Base-by-base conservation (phyloP, 2,113 vertebrate species). In the Pandion haliaetus region DNA sequence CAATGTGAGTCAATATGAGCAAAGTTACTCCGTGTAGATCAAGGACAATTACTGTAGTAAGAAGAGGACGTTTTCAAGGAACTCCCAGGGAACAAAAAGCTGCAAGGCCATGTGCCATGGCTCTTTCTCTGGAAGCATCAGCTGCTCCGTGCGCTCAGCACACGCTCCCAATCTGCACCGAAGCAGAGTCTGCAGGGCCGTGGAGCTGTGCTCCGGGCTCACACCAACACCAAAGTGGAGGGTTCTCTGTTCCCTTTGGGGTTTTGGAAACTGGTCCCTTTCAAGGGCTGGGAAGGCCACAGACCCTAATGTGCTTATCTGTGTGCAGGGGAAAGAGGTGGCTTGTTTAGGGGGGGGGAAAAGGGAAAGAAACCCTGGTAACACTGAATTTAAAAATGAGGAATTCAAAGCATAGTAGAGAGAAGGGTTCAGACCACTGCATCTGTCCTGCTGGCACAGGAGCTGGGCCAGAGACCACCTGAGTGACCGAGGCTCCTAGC, bases 81-180 rank as follows among this genome's bases (percentile, higher is more conserved):
- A 67, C 36, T 87, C 61, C 36, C 44, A 77, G 59, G 59, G 71
- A 92, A 82, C 78, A 82, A 42, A 84, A 67, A 61, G 49, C 31
- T 1, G 0, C 38, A 83, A 52, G 82, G 52, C 73, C 29, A 0
- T 14, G 42, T 74, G 59, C 19, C 21, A 21, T 1, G 5, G 29
- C 29, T 76, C 24, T n/a, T 54, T 74, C 42, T 57, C 16, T 57
- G 83, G 83, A 72, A 79, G 21, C 3, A 2, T 32, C 44, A 54
- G 34, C 40, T 49, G 15, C 49, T 57, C 23, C 5, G 0, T 49
- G 44, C 14, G 29, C 44, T 32, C 52, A 61, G 44, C 52, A 59
- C 9, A 8, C 1, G 5, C 6, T 58, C 23, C 8, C 2, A 0
- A 4, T 38, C n/a, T 21, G 25, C 2, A 31, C 3, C 3, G 0